Evolutionary conservation across 1,140 invertebrate genomes (phyloP).

Genomic region (Drosophila bocqueti): DNA sequence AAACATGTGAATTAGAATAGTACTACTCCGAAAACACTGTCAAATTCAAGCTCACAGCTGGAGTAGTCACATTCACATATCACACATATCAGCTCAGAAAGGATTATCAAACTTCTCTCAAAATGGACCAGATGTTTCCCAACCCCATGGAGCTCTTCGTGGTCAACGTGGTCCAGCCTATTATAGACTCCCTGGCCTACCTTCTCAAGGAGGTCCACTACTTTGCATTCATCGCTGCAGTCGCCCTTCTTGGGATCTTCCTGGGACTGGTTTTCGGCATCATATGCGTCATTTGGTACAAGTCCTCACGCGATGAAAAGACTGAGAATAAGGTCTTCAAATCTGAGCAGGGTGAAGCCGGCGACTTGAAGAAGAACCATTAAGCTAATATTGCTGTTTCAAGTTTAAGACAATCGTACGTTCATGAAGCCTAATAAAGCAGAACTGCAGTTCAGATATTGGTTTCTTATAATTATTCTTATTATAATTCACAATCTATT

Average conservation of each 20-base stretch:
- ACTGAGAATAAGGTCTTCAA: not conserved
- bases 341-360: no score
- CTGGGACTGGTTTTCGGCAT: constrained; percentile 41
- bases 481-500: not conserved
- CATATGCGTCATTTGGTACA: constrained; percentile 51
- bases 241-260: constrained; percentile 30
- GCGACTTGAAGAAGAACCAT: not conserved
- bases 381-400: not conserved
- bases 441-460: not conserved
- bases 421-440: not conserved
- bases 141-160: constrained; percentile 62
- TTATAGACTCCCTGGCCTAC: constrained; percentile 51
- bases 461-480: not conserved
- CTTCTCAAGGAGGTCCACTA: constrained; percentile 46
- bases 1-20: not conserved
- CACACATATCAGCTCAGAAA: not conserved
- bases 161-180: constrained; percentile 35
- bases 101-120: not conserved
- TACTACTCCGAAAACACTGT: not conserved
- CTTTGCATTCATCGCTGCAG: constrained; percentile 18
- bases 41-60: not conserved
- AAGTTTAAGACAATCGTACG: not conserved
- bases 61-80: not conserved
- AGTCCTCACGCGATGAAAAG: not conserved
- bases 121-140: constrained; percentile 19